A percentile compares a stretch with the other conserved stretches of the same genome.
phyloP scores from a whole-genome alignment of 2,888 invertebrate genomes.

The Corythucha ciliata region DNA sequence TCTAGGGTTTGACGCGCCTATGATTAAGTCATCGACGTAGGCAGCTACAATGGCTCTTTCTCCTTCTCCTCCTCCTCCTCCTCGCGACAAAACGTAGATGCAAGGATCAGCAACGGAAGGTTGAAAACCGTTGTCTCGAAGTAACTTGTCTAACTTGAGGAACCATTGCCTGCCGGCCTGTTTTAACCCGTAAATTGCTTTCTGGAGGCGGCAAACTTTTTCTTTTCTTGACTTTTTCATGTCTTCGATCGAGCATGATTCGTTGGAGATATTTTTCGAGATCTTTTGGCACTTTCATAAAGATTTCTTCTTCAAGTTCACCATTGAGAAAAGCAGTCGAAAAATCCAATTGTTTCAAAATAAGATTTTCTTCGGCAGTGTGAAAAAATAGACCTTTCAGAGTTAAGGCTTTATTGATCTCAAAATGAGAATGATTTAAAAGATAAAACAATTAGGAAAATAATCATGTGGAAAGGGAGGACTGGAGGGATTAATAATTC shows the following conservation, averaged over 20 bases:
- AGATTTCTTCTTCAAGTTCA: constrained; percentile 35
- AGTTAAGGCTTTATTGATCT: no score
- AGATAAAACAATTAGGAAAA: no score
- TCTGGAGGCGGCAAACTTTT: constrained; percentile 26
- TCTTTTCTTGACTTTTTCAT: constrained; percentile 19
- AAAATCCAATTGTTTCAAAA: constrained; percentile 36
- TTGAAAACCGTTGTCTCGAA: constrained; percentile 4
- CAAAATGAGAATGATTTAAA: no score
- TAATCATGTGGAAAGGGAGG: no score
- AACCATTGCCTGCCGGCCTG: constrained; percentile 30
- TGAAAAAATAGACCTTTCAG: no score
- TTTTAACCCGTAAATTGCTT: constrained; percentile 32
- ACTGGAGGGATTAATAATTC: no score
- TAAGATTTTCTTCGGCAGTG: constrained; percentile 27
- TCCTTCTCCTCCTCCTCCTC: no score
- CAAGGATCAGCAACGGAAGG: constrained; percentile 15
- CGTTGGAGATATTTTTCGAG: constrained; percentile 18
- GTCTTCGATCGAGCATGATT: no score
- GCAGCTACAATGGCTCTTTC: not conserved
- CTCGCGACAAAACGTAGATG: constrained; percentile 5
- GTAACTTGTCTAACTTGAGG: constrained; percentile 19
- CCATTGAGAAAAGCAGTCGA: constrained; percentile 36
- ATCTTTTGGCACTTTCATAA: constrained; percentile 31
- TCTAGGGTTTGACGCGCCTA: not conserved
- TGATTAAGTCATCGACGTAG: constrained; percentile 6